Conservation (phyloP, 23 tunicate genomes). For the Ciona savignyi region DNA sequence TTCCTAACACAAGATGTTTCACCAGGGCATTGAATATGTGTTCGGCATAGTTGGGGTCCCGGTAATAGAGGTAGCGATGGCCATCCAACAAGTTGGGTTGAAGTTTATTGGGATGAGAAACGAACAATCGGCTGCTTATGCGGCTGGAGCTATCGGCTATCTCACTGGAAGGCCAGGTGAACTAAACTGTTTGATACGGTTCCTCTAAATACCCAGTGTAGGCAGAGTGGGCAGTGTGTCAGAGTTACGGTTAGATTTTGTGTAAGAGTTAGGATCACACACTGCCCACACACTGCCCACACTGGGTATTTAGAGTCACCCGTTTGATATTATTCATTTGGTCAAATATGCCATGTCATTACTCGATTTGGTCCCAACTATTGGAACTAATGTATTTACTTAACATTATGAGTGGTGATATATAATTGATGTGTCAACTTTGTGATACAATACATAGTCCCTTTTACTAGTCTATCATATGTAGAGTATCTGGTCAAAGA, state of each 20-base stretch:
- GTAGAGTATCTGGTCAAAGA: too few relatives aligned
- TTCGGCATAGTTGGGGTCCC: slow-evolving; percentile 96
- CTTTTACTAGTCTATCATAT: too few relatives aligned
- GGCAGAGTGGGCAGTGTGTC: too few relatives aligned
- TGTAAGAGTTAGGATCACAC: too few relatives aligned
- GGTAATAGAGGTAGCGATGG: slow-evolving; percentile 74
- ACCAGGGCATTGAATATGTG: slow-evolving; percentile 80
- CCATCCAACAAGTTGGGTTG: slow-evolving; percentile 64
- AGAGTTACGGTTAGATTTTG: too few relatives aligned
- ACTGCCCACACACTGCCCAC: background rate
- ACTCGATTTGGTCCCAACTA: background rate
- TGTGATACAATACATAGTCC: too few relatives aligned
- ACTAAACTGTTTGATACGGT: background rate
- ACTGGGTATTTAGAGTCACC: background rate
- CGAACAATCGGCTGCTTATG: slow-evolving; percentile 94
- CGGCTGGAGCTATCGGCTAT: slow-evolving; percentile 97
- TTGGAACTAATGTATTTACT: too few relatives aligned
- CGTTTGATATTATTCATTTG: background rate
- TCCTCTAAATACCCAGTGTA: too few relatives aligned
- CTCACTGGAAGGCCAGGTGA: slow-evolving; percentile 73
- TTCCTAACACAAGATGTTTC: too few relatives aligned
- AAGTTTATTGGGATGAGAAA: slow-evolving; percentile 95
- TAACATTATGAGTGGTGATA: too few relatives aligned
- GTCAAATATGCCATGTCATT: background rate
- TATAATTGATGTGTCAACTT: too few relatives aligned